These are phyloP conservation scores for Machimus rusticus DNA, from an alignment of 2,888 invertebrate genomes.

Conservation along the genomic window DNA sequence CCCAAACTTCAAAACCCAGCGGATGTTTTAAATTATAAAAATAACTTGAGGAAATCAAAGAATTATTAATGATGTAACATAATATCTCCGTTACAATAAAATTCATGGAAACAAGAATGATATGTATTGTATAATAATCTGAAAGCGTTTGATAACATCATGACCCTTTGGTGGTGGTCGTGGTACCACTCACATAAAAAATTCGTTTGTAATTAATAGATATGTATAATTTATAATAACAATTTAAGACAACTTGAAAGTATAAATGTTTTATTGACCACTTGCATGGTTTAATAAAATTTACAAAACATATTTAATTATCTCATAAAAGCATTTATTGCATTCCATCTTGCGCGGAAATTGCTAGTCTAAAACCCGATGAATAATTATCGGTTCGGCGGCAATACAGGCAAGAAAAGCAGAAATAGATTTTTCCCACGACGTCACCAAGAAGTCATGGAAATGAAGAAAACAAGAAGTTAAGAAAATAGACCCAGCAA, in stretches of 20 bases:
- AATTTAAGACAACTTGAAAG: not conserved
- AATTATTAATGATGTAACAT: too few relatives aligned
- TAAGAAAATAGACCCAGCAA: not conserved
- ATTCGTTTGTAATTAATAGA: not conserved
- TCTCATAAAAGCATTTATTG: not conserved
- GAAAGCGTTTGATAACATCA: too few relatives aligned
- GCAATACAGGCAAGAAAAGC: not conserved
- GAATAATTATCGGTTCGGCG: not conserved
- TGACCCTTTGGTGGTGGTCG: not conserved
- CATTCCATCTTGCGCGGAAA: not conserved
- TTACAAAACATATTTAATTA: not conserved
- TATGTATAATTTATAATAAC: not conserved
- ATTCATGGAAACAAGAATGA: too few relatives aligned
- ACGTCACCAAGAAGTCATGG: not conserved
- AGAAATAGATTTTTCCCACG: slow-evolving; percentile 14
- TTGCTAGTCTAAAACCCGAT: not conserved
- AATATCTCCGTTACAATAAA: too few relatives aligned
- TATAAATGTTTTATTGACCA: not conserved
- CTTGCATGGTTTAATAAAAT: not conserved
- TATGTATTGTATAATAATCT: too few relatives aligned
- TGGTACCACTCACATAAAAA: not conserved
- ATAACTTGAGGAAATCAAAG: too few relatives aligned
- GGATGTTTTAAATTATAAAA: too few relatives aligned
- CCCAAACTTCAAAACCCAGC: too few relatives aligned
- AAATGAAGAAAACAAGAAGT: not conserved